phyloP scores from a whole-genome alignment of 2,888 invertebrate genomes.

The Melipona beecheii region DNA sequence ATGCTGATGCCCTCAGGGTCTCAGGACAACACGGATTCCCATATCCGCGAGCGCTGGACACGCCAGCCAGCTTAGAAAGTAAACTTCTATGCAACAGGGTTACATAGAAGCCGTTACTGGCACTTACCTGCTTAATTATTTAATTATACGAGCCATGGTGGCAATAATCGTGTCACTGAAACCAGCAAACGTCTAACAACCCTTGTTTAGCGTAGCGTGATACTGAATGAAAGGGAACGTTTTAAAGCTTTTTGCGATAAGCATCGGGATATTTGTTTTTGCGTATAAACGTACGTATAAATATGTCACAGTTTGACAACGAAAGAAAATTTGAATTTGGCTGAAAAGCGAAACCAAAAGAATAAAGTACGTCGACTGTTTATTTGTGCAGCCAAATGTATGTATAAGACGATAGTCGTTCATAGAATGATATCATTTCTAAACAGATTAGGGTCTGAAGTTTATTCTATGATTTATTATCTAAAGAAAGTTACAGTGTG shows the following conservation, averaged over 20 bases:
- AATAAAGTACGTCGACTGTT: too few species aligned
- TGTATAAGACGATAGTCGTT: constrained; percentile 6
- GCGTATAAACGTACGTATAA: not conserved
- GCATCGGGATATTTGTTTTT: not conserved
- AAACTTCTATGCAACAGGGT: constrained; percentile 64
- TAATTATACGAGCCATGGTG: constrained; percentile 67
- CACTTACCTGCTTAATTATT: constrained; percentile 72
- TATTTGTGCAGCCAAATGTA: too few species aligned
- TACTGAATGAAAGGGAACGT: not conserved
- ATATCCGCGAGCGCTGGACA: constrained; percentile 74
- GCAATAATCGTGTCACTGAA: constrained; percentile 29
- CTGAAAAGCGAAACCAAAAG: too few species aligned
- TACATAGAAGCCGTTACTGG: constrained; percentile 60
- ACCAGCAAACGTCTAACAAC: constrained; percentile 32
- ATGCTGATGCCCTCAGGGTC: constrained; percentile 68
- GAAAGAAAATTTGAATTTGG: too few species aligned
- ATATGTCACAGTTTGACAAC: not conserved
- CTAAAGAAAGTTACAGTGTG: not conserved
- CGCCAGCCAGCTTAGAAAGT: constrained; percentile 72
- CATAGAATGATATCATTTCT: constrained; percentile 23
- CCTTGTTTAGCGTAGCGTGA: constrained; percentile 17
- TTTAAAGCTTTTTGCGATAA: not conserved
- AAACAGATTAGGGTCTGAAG: constrained; percentile 35
- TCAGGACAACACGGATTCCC: constrained; percentile 78
- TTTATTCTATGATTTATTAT: constrained; percentile 35